phyloP scores from a whole-genome alignment of 2,888 invertebrate genomes.

The Incurvaria masculella region DNA sequence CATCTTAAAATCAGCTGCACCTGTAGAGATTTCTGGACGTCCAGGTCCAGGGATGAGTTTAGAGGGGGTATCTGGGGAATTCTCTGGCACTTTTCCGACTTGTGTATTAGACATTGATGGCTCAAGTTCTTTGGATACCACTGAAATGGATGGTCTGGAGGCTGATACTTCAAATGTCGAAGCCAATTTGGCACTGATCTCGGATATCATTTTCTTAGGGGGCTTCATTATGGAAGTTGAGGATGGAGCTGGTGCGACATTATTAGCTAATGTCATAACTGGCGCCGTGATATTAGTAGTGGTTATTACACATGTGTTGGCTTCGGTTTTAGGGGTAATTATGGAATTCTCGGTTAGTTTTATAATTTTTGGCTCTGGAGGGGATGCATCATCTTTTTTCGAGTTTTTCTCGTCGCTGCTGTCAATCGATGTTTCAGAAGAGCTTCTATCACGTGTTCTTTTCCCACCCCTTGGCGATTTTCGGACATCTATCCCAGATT shows the following conservation, averaged over 20 bases:
- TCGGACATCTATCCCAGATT: slow-evolving; percentile 36
- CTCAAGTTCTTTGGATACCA: not conserved
- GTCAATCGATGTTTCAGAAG: slow-evolving; percentile 64
- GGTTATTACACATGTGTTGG: not conserved
- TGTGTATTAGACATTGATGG: not conserved
- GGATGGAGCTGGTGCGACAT: slow-evolving; percentile 17
- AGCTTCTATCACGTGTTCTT: slow-evolving; percentile 60
- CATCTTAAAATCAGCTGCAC: not conserved
- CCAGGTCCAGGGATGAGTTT: not conserved
- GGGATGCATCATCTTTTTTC: slow-evolving; percentile 29
- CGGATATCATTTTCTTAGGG: slow-evolving; percentile 46
- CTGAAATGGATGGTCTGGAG: slow-evolving; percentile 16
- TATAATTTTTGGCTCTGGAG: slow-evolving; percentile 29
- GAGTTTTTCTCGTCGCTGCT: slow-evolving; percentile 56
- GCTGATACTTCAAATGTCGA: slow-evolving; percentile 34
- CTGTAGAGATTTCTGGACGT: not conserved
- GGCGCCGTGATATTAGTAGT: slow-evolving; percentile 11
- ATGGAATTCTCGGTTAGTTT: slow-evolving; percentile 28
- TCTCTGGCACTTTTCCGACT: not conserved
- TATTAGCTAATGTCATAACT: slow-evolving; percentile 17
- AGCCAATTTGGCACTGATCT: slow-evolving; percentile 40
- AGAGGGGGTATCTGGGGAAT: not conserved
- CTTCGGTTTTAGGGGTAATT: not conserved
- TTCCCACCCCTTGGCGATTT: slow-evolving; percentile 65
- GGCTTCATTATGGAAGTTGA: slow-evolving; percentile 41